These are phyloP conservation scores for Cyanoderma ruficeps DNA, from an alignment of 2,113 vertebrate species.

Conservation along the genomic window DNA sequence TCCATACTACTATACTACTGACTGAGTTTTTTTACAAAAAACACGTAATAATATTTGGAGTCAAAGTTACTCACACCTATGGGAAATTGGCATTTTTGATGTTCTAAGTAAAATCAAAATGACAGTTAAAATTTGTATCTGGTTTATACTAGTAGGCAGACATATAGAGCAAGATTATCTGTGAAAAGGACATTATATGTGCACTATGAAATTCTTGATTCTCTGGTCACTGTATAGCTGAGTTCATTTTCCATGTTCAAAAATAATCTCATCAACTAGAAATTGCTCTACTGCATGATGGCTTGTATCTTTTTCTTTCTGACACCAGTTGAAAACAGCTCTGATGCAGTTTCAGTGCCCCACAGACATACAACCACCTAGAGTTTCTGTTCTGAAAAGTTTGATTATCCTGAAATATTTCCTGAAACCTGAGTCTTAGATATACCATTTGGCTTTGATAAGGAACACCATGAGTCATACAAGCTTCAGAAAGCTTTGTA, in stretches of 20 bases:
- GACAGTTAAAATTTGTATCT: neutral
- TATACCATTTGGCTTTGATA: neutral
- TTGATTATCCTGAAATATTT: neutral
- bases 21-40: neutral
- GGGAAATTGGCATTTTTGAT: neutral
- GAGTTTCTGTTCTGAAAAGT: neutral
- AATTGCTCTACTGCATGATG: neutral
- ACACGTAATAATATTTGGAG: neutral
- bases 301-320: neutral
- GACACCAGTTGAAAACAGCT: accelerated
- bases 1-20: neutral
- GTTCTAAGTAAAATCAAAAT: neutral
- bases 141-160: neutral
- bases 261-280: neutral
- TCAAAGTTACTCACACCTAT: neutral
- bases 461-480: neutral
- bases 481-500: neutral
- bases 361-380: neutral
- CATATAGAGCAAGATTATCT: neutral
- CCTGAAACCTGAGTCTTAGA: neutral
- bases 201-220: neutral
- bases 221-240: accelerated
- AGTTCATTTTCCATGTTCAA: neutral
- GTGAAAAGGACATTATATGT: neutral
- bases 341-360: neutral